Conservation (phyloP, 1,140 invertebrate species). For the Galendromus occidentalis region DNA sequence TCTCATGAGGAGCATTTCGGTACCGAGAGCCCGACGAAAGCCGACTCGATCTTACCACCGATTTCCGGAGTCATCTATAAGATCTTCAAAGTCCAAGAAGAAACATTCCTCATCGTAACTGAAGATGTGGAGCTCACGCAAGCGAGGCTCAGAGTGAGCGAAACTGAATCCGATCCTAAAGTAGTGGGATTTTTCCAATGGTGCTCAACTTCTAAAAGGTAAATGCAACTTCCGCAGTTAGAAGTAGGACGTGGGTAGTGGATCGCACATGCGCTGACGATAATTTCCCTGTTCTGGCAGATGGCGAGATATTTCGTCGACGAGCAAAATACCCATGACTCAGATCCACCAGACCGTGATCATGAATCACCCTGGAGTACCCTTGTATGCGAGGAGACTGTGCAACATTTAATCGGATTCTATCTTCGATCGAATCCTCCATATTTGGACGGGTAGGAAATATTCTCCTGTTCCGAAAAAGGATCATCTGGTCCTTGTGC, state of each 20-base stretch:
- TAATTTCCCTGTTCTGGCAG: neutral
- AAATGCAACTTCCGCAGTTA: too few relatives aligned
- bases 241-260: too few relatives aligned
- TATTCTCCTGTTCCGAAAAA: too few relatives aligned
- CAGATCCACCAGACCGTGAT: neutral
- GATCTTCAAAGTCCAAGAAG: neutral
- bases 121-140: neutral
- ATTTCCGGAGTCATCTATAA: constrained; percentile 2
- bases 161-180: constrained; percentile 3
- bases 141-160: neutral
- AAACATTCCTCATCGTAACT: neutral
- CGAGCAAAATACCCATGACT: neutral
- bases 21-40: neutral
- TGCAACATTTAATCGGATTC: neutral
- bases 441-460: too few relatives aligned
- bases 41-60: neutral
- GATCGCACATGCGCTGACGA: too few relatives aligned
- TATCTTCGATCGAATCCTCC: too few relatives aligned
- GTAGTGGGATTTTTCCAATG: neutral
- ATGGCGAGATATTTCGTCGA: neutral
- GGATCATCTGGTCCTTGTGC: too few relatives aligned
- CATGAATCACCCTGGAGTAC: neutral
- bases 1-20: neutral
- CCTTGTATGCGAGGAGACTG: neutral
- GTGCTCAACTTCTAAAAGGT: neutral